Conservation (phyloP, 1,140 invertebrate genomes). For the Lasioglossum albipes region DNA sequence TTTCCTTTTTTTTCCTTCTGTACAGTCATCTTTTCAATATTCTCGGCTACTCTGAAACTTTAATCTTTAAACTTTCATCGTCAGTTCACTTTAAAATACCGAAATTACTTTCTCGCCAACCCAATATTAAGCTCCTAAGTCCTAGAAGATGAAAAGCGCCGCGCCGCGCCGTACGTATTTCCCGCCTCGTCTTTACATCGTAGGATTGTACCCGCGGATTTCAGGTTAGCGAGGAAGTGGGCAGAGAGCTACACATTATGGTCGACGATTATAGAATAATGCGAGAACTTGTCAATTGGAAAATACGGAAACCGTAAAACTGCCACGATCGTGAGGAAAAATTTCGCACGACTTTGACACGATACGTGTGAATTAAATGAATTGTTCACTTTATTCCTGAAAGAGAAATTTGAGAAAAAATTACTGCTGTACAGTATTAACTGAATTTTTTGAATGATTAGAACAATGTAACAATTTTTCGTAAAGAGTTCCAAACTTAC, state of each 20-base stretch:
- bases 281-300: conserved; percentile 8
- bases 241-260: not conserved
- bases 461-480: too few species aligned
- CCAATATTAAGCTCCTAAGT: too few species aligned
- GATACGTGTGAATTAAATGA: not conserved
- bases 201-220: too few species aligned
- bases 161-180: not conserved
- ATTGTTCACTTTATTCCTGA: not conserved
- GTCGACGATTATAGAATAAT: conserved; percentile 18
- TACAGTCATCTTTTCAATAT: not conserved
- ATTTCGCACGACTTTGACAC: conserved; percentile 46
- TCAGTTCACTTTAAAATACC: too few species aligned
- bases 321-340: conserved; percentile 13
- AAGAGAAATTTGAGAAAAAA: not conserved
- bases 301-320: conserved; percentile 17
- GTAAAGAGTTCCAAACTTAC: too few species aligned
- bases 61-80: too few species aligned
- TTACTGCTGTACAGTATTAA: too few species aligned
- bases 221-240: not conserved
- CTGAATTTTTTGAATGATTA: too few species aligned
- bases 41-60: not conserved
- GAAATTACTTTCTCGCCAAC: too few species aligned
- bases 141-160: too few species aligned
- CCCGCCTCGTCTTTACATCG: too few species aligned
- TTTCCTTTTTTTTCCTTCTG: conserved; percentile 1